Conservation (phyloP, 2,113 vertebrate genomes). For the Pelvicachromis taeniatus region DNA sequence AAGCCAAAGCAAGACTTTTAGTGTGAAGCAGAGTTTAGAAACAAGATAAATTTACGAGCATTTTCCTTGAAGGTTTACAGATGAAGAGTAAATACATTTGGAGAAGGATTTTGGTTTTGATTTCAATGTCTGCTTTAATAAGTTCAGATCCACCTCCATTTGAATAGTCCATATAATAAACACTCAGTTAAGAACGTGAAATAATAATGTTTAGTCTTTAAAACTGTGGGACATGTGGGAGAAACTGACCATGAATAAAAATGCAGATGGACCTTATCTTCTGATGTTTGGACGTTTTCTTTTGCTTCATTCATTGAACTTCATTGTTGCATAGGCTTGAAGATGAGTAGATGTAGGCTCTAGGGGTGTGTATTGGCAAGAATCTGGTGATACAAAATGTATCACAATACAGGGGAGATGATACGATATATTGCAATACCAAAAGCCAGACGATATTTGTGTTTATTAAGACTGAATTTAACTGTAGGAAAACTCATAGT, state of each 20-base stretch:
- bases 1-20: not conserved
- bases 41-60: not conserved
- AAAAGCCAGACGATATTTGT: too few relatives aligned
- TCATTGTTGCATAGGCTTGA: not conserved
- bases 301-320: not conserved
- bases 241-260: not conserved
- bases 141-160: not conserved
- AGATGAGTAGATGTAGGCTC: not conserved
- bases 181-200: not conserved
- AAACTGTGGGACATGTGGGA: not conserved
- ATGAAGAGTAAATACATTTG: not conserved
- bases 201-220: not conserved
- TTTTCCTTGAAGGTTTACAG: not conserved
- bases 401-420: too few relatives aligned
- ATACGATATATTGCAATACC: too few relatives aligned
- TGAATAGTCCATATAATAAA: not conserved
- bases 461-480: too few relatives aligned
- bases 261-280: not conserved
- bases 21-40: not conserved
- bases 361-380: too few relatives aligned
- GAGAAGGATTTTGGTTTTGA: not conserved
- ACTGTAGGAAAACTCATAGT: too few relatives aligned
- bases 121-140: not conserved
- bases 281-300: not conserved
- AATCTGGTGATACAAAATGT: too few relatives aligned